Conservation (phyloP, 2,888 invertebrate species). For the Polietes domitor region DNA sequence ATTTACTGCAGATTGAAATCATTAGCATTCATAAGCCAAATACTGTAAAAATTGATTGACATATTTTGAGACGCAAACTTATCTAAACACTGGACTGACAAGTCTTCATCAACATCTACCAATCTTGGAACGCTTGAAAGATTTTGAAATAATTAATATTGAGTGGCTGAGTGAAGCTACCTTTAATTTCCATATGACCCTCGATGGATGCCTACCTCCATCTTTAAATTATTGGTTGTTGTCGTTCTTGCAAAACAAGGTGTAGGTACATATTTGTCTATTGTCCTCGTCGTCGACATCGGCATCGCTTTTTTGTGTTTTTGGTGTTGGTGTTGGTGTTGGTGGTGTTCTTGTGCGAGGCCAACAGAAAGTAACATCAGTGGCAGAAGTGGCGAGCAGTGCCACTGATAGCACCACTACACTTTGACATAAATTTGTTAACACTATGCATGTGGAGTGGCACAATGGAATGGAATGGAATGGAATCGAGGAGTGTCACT, state of each 20-base stretch:
- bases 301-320: too few species aligned
- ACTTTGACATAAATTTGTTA: conserved; percentile 8
- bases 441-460: not conserved
- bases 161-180: too few species aligned
- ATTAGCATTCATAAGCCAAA: too few species aligned
- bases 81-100: too few species aligned
- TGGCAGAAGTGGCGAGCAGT: not conserved
- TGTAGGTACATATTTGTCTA: conserved; percentile 15
- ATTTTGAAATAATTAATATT: too few species aligned
- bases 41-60: too few species aligned
- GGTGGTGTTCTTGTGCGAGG: not conserved
- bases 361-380: not conserved
- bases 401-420: not conserved
- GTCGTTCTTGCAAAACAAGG: conserved; percentile 1
- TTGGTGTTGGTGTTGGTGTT: not conserved
- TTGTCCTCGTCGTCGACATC: not conserved
- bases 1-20: too few species aligned
- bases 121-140: too few species aligned
- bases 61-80: too few species aligned
- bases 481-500: not conserved
- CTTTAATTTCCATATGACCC: too few species aligned
- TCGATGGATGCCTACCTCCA: too few species aligned
- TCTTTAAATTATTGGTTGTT: not conserved
- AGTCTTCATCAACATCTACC: too few species aligned
- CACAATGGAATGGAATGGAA: not conserved